Evolutionary conservation across 1,140 invertebrate genomes (phyloP).

Genomic region (Cydia splendana): DNA sequence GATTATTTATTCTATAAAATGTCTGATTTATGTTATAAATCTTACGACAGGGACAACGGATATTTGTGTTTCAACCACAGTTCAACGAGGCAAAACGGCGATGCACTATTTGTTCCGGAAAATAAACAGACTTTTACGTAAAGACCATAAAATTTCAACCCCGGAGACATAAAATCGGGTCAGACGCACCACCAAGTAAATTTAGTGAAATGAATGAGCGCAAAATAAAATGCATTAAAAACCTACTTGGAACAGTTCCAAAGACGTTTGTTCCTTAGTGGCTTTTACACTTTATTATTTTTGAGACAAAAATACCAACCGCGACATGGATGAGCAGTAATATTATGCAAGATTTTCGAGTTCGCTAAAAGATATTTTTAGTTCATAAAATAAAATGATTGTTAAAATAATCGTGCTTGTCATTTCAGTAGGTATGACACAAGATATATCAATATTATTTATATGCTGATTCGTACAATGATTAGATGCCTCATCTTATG

Average conservation of each 20-base stretch:
- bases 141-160: constrained; percentile 41
- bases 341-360: background rate
- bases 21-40: too few species aligned
- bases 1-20: too few species aligned
- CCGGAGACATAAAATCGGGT: constrained; percentile 39
- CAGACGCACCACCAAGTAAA: constrained; percentile 37
- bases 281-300: constrained; percentile 18
- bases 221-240: constrained; percentile 36
- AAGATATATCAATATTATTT: too few species aligned
- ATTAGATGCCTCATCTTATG: too few species aligned
- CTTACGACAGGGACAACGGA: background rate
- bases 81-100: constrained; percentile 33
- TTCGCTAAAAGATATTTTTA: background rate
- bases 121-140: constrained; percentile 41
- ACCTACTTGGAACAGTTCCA: constrained; percentile 33
- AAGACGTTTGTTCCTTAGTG: constrained; percentile 25
- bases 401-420: too few species aligned
- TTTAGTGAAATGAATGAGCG: constrained; percentile 38
- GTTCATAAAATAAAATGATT: too few species aligned
- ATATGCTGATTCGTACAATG: too few species aligned
- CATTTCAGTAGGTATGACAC: too few species aligned
- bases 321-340: background rate
- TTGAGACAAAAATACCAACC: background rate
- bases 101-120: constrained; percentile 45
- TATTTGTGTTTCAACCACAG: constrained; percentile 41